phyloP scores from a whole-genome alignment of 2,113 vertebrate genomes.

The Mormyrus lacerda region DNA sequence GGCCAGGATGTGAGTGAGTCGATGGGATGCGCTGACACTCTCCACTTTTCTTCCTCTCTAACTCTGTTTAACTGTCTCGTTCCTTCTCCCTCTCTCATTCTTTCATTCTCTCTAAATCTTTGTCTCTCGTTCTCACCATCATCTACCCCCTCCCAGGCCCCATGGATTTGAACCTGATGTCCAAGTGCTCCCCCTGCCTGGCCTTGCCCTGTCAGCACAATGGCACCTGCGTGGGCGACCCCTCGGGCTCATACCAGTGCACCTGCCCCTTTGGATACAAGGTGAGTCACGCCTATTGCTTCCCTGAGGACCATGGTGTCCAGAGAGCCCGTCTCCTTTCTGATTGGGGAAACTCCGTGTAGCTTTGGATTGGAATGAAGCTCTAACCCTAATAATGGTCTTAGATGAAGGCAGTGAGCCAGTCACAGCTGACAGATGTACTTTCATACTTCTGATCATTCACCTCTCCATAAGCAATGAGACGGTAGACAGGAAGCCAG shows the following conservation, averaged over 20 bases:
- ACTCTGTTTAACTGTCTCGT: not conserved
- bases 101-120: not conserved
- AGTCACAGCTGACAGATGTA: not conserved
- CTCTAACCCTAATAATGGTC: not conserved
- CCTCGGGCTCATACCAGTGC: constrained; percentile 74
- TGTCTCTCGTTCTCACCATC: not conserved
- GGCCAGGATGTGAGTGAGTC: not conserved
- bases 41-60: not conserved
- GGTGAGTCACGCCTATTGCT: constrained; percentile 58
- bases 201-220: constrained; percentile 85
- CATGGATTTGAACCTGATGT: constrained; percentile 68
- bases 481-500: not conserved
- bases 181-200: constrained; percentile 91
- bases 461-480: not conserved
- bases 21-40: not conserved
- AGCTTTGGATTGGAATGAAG: not conserved
- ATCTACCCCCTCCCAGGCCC: constrained; percentile 60
- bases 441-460: not conserved
- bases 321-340: not conserved
- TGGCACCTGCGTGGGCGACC: constrained; percentile 76
- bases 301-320: not conserved
- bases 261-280: constrained; percentile 88
- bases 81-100: not conserved
- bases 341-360: not conserved
- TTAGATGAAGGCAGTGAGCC: not conserved